These are phyloP conservation scores for Bombycilla garrulus DNA, from an alignment of 2,113 vertebrate genomes.

Conservation along the genomic window DNA sequence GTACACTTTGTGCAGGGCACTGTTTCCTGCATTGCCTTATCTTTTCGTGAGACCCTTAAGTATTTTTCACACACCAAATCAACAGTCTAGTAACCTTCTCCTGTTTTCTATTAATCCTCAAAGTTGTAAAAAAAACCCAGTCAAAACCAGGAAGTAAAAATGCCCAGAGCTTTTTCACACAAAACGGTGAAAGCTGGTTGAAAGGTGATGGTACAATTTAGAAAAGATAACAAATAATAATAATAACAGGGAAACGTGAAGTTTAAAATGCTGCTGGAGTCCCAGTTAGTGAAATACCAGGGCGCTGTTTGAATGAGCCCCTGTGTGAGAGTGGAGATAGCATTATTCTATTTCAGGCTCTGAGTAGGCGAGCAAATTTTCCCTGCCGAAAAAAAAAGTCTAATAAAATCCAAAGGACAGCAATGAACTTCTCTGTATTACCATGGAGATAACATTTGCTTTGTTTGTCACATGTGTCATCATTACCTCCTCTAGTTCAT, in stretches of 20 bases:
- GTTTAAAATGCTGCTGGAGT: background rate
- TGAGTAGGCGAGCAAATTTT: conserved; percentile 75
- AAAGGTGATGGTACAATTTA: background rate
- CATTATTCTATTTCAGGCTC: conserved; percentile 60
- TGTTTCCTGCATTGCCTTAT: background rate
- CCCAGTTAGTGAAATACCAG: background rate
- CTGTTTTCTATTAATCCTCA: background rate
- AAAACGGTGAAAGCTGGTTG: background rate
- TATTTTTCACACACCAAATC: background rate
- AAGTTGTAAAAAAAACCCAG: background rate
- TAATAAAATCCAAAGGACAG: conserved; percentile 75
- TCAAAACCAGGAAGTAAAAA: background rate
- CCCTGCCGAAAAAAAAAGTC: conserved; percentile 38
- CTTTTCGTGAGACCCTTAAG: background rate
- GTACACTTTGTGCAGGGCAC: background rate
- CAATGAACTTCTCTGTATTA: conserved; percentile 67
- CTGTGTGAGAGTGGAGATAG: conserved; percentile 56
- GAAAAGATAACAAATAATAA: background rate
- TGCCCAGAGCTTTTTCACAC: background rate
- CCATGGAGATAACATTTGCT: conserved; percentile 78
- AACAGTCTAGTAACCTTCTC: background rate
- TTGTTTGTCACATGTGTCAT: conserved; percentile 67
- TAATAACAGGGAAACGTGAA: background rate
- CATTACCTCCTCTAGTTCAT: conserved; percentile 55
- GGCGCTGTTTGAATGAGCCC: conserved; percentile 36